These are phyloP conservation scores for Catagonus wagneri DNA, from an alignment of 2,113 vertebrate genomes.

Conservation along the genomic window DNA sequence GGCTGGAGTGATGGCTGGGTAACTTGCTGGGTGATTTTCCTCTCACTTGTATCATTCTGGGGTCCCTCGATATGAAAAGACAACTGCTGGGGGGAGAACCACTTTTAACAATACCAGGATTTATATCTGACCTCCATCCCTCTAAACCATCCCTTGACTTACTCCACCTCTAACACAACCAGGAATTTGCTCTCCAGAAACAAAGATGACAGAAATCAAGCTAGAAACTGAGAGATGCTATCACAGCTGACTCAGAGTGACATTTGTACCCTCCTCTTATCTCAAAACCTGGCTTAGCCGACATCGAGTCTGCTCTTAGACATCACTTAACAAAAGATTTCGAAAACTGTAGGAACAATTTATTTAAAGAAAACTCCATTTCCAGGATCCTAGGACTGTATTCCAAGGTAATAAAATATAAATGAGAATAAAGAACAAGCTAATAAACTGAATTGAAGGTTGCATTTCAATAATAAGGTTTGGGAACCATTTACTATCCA, in stretches of 20 bases:
- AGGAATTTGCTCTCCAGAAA: conserved; percentile 44
- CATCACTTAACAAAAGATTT: conserved; percentile 71
- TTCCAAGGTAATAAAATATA: conserved; percentile 85
- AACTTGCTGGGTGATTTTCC: background rate
- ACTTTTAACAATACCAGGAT: background rate
- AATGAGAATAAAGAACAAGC: conserved; percentile 82
- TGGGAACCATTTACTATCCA: conserved; percentile 79
- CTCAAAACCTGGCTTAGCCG: conserved; percentile 45
- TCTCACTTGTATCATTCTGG: background rate
- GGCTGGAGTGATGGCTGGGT: background rate
- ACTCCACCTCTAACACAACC: background rate
- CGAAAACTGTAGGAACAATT: conserved; percentile 72
- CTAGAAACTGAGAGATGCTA: background rate
- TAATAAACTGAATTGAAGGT: conserved; percentile 83
- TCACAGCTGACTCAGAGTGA: background rate
- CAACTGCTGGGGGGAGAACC: background rate
- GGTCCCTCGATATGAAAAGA: background rate
- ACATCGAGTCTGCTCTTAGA: conserved; percentile 60
- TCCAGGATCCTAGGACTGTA: conserved; percentile 79
- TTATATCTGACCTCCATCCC: background rate
- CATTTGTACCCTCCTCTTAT: background rate
- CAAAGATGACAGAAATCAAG: background rate
- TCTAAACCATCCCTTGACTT: background rate
- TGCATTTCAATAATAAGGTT: conserved; percentile 83
- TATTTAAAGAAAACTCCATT: conserved; percentile 80